phyloP scores from a whole-genome alignment of 1,140 invertebrate species.

The Ladona fulva region DNA sequence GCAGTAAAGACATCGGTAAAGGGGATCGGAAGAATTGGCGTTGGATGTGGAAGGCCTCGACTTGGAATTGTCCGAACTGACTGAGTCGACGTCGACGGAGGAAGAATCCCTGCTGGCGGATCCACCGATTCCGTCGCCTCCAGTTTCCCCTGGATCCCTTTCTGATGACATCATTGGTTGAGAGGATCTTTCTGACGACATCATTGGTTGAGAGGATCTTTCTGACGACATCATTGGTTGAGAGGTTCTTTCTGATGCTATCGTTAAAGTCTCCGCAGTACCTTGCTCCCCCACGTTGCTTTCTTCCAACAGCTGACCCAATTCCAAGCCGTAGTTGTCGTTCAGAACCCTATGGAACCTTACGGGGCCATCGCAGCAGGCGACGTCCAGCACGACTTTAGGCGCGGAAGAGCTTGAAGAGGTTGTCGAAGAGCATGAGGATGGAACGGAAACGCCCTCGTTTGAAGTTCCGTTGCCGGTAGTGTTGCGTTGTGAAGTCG shows the following conservation, averaged over 20 bases:
- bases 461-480: neutral
- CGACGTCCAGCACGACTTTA: slow-evolving; percentile 64
- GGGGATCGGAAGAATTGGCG: slow-evolving; percentile 14
- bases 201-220: slow-evolving; percentile 22
- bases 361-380: slow-evolving; percentile 79
- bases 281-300: slow-evolving; percentile 23
- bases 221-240: slow-evolving; percentile 22
- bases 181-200: slow-evolving; percentile 28
- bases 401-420: slow-evolving; percentile 16
- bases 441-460: slow-evolving; percentile 12
- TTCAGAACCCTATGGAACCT: slow-evolving; percentile 69
- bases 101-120: neutral
- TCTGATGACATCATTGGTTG: slow-evolving; percentile 22
- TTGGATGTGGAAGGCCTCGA: neutral
- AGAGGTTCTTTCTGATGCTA: slow-evolving; percentile 34
- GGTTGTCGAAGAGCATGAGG: slow-evolving; percentile 14
- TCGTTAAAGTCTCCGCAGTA: slow-evolving; percentile 37
- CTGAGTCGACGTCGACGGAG: neutral
- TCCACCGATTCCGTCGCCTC: neutral
- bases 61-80: neutral
- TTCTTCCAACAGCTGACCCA: slow-evolving; percentile 16
- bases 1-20: slow-evolving; percentile 65
- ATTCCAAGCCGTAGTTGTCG: slow-evolving; percentile 50
- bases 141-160: slow-evolving; percentile 21
- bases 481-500: slow-evolving; percentile 1